Evolutionary conservation across 1,140 invertebrate species (phyloP).

Genomic region (Danaus plexippus): DNA sequence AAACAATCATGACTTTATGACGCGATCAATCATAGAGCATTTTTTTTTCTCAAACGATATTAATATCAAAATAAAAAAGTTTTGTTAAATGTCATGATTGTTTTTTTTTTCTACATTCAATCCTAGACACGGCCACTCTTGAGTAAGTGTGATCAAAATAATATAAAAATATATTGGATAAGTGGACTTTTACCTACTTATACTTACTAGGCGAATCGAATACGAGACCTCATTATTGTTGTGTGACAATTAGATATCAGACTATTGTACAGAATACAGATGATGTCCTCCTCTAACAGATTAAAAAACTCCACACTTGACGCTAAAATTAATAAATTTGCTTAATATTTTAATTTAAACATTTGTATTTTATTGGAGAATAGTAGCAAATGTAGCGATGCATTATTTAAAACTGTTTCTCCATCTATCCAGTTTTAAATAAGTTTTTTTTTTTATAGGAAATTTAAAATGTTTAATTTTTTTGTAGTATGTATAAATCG

Average conservation of each 20-base stretch:
- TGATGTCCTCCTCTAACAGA: not conserved
- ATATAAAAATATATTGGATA: slow-evolving; percentile 39
- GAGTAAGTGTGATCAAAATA: slow-evolving; percentile 51
- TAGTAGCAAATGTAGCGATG: no score
- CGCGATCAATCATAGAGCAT: not conserved
- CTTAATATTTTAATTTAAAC: no score
- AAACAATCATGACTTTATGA: slow-evolving; percentile 8
- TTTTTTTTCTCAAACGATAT: not conserved
- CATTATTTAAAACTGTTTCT: no score
- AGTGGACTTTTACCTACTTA: slow-evolving; percentile 55
- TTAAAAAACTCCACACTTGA: no score
- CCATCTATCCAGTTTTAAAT: no score
- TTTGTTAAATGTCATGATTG: not conserved
- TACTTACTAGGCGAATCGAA: slow-evolving; percentile 44
- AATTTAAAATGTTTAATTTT: no score
- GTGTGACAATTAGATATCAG: slow-evolving; percentile 18
- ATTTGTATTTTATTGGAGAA: no score
- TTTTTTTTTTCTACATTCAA: slow-evolving; percentile 14
- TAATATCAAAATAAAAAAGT: not conserved
- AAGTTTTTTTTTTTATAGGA: no score
- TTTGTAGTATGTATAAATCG: not conserved
- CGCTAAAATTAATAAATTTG: no score
- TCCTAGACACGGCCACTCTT: slow-evolving; percentile 33
- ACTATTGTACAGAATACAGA: slow-evolving; percentile 9
- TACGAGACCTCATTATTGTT: slow-evolving; percentile 49